A percentile compares a stretch with the other conserved stretches of the same genome.
Conservation (phyloP, 2,797 vertebrate species). For the Onychomys torridus region DNA sequence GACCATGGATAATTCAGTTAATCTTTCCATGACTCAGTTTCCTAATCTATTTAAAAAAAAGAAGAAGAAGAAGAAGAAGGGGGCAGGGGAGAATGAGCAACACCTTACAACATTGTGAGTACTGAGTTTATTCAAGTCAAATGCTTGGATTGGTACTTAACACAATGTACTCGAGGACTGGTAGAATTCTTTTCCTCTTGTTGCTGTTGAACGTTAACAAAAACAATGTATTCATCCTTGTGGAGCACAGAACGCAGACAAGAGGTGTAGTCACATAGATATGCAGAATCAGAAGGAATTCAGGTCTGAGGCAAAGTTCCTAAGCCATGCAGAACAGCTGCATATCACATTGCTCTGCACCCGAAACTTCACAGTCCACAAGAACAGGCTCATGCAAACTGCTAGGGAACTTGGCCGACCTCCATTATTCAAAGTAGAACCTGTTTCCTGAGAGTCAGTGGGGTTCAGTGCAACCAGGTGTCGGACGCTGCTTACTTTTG, state of each 20-base stretch:
- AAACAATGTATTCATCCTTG: not conserved
- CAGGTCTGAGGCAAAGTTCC: not conserved
- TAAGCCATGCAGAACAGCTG: not conserved
- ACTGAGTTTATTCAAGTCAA: not conserved
- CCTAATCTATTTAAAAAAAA: not conserved
- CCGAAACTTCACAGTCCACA: not conserved
- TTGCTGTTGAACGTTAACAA: not conserved
- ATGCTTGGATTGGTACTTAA: not conserved
- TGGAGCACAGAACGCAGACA: not conserved
- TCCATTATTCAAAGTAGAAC: not conserved
- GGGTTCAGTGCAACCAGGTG: not conserved
- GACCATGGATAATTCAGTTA: not conserved
- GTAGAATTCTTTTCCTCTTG: not conserved
- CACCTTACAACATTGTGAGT: not conserved
- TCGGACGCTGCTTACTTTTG: slow-evolving; percentile 60
- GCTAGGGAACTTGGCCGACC: slow-evolving; percentile 30
- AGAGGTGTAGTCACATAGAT: not conserved
- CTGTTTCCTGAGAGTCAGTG: not conserved
- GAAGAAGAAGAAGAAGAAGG: too few species aligned
- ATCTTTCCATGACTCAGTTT: not conserved
- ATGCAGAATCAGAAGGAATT: not conserved
- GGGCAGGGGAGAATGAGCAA: not conserved
- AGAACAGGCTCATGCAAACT: not conserved
- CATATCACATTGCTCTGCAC: not conserved
- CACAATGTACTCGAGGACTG: not conserved